Evolutionary conservation across 1,140 invertebrate species (phyloP).

Genomic region (Wiebesia pumilae): DNA sequence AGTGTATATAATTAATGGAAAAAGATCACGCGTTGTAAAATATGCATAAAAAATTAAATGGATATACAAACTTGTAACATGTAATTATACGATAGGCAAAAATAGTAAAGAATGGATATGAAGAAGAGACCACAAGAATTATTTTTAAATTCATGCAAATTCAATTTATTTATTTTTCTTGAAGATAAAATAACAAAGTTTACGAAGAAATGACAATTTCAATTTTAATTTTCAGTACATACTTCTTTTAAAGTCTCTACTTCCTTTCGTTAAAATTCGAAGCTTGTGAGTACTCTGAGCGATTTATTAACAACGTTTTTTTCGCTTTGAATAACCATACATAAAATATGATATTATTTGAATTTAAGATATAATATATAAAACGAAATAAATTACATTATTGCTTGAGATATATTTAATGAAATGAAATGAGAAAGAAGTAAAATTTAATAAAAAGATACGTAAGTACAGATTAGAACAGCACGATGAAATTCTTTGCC

Average conservation of each 20-base stretch:
- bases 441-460: conserved; percentile 25
- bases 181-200: too few species aligned
- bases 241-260: background rate
- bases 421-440: background rate
- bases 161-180: too few species aligned
- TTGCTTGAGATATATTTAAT: conserved; percentile 20
- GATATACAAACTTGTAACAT: too few species aligned
- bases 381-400: background rate
- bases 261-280: conserved; percentile 4
- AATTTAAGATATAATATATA: conserved; percentile 27
- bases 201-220: background rate
- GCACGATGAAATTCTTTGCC: background rate
- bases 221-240: background rate
- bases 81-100: too few species aligned
- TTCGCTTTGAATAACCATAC: background rate
- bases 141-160: too few species aligned
- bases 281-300: conserved; percentile 9
- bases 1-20: too few species aligned
- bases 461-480: conserved; percentile 8
- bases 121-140: too few species aligned
- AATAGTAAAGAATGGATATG: too few species aligned
- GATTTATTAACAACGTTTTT: conserved; percentile 31
- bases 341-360: conserved; percentile 4
- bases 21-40: too few species aligned
- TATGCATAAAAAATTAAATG: too few species aligned